These are phyloP conservation scores for Halocaridina rubra DNA, from an alignment of 2,888 invertebrate genomes.

Conservation along the genomic window DNA sequence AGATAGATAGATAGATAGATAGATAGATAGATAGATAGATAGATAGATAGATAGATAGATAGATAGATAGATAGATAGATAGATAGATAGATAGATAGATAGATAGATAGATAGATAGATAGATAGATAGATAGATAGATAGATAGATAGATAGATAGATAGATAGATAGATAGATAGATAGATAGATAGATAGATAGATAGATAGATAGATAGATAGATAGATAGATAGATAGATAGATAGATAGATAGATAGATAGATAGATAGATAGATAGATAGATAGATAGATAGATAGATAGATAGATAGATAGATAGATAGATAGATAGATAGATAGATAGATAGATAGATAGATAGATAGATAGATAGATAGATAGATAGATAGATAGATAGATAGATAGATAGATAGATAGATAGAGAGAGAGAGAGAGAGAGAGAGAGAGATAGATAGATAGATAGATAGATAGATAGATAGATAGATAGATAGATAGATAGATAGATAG, in stretches of 20 bases:
- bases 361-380: background rate
- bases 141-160: background rate
- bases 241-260: background rate
- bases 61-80: background rate
- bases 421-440: too few relatives aligned
- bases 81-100: slow-evolving; percentile 32
- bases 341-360: background rate
- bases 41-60: background rate
- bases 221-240: background rate
- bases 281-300: background rate
- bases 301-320: background rate
- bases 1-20: background rate
- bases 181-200: slow-evolving; percentile 10
- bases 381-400: background rate
- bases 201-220: background rate
- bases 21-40: background rate
- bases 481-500: too few relatives aligned
- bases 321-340: background rate
- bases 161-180: background rate
- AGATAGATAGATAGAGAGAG: too few relatives aligned
- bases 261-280: background rate
- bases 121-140: background rate
- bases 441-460: too few relatives aligned
- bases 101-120: slow-evolving; percentile 35
- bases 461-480: too few relatives aligned